Percentiles rank a stretch among this genome's conserved stretches.
Evolutionary conservation across 2,113 vertebrate genomes (phyloP).

Genomic region (Scopus umbretta): DNA sequence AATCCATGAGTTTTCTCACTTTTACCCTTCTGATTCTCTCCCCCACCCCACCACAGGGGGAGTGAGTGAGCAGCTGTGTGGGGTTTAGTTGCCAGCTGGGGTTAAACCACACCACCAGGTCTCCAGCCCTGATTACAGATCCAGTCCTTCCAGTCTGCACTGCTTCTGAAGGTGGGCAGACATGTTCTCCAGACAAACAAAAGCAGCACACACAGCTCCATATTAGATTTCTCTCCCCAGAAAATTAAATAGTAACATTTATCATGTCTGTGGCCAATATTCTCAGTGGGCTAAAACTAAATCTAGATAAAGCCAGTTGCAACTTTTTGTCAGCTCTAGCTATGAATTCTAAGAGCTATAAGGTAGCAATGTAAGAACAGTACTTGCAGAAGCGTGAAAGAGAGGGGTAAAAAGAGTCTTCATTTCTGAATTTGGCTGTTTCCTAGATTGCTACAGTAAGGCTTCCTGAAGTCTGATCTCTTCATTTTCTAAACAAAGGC

Average conservation of each 20-base stretch:
- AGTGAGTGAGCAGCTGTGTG: background rate
- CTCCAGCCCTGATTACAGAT: background rate
- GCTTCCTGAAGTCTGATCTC: background rate
- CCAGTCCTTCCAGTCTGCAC: background rate
- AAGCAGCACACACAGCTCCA: background rate
- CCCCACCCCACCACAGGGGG: background rate
- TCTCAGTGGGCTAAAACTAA: background rate
- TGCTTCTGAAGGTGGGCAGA: background rate
- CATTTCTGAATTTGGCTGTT: background rate
- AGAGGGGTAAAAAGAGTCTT: background rate
- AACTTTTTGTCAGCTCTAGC: background rate
- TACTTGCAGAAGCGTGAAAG: background rate
- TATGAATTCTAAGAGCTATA: background rate
- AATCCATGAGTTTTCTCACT: background rate
- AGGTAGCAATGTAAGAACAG: background rate
- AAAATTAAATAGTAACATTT: background rate
- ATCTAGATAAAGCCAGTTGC: background rate
- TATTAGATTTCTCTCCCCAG: background rate
- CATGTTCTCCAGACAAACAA: background rate
- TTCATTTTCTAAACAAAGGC: background rate
- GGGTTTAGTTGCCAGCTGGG: rapidly evolving
- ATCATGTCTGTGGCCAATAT: background rate
- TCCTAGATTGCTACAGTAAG: background rate
- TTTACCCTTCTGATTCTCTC: background rate
- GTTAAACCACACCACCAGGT: background rate